A percentile compares a stretch with the other conserved stretches of the same genome.
Conservation (phyloP, 2,113 vertebrate species). For the Manacus vitellinus region DNA sequence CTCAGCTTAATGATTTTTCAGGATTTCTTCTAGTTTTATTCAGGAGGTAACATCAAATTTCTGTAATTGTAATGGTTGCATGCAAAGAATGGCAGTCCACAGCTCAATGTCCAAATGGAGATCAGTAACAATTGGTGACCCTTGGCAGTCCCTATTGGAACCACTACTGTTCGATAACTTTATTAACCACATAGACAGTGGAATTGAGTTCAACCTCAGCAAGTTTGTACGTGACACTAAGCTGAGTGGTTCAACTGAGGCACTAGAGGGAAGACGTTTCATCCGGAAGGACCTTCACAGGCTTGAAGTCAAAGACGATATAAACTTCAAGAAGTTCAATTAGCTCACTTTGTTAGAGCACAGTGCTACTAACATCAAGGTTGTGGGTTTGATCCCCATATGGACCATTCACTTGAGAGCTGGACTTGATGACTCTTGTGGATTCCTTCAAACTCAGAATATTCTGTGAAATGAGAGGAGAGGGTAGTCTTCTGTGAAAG, state of each 20-base stretch:
- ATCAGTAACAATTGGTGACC: background rate
- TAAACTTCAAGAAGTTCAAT: background rate
- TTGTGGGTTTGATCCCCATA: background rate
- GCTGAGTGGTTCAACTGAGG: background rate
- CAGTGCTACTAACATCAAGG: background rate
- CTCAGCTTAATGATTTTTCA: background rate
- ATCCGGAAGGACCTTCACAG: background rate
- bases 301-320: background rate
- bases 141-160: background rate
- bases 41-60: background rate
- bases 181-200: background rate
- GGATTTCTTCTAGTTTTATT: background rate
- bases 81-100: background rate
- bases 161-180: background rate
- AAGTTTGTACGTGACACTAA: background rate
- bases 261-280: background rate
- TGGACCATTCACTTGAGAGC: background rate
- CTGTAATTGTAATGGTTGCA: background rate
- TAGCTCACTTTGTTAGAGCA: background rate
- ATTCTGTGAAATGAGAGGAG: background rate
- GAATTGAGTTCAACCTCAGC: background rate
- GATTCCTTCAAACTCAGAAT: background rate
- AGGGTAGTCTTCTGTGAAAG: background rate
- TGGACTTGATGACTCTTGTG: background rate
- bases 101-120: background rate